phyloP scores from a whole-genome alignment of 2,888 invertebrate species.

The Acanthosoma haemorrhoidale region DNA sequence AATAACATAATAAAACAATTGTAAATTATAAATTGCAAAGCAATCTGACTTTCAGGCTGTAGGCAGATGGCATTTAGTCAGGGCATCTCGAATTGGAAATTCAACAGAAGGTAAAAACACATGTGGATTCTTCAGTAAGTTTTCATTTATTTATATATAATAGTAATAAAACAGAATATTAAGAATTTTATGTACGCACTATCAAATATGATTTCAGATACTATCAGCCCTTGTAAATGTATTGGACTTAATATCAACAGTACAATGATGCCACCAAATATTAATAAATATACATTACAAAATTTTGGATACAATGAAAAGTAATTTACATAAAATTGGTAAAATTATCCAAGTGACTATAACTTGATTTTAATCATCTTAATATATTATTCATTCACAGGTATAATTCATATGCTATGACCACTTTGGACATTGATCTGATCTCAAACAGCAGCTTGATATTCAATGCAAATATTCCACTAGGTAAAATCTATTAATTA shows the following conservation, averaged over 20 bases:
- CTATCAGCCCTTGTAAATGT: conserved; percentile 9
- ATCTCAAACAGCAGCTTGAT: background rate
- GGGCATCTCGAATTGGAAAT: background rate
- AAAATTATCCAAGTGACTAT: background rate
- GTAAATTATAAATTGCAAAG: background rate
- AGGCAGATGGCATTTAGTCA: conserved; percentile 14
- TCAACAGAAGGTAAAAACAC: conserved; percentile 1
- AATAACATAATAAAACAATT: too few relatives aligned
- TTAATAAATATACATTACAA: conserved; percentile 3
- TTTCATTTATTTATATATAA: background rate
- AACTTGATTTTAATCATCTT: background rate
- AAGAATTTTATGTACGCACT: too few relatives aligned
- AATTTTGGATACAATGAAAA: conserved; percentile 13
- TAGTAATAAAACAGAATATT: background rate
- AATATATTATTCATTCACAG: background rate
- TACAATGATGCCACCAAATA: background rate
- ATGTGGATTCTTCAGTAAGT: conserved; percentile 25
- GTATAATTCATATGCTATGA: background rate
- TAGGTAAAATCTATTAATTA: background rate
- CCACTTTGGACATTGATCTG: background rate
- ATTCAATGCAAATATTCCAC: conserved; percentile 17
- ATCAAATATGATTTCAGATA: background rate
- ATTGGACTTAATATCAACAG: conserved; percentile 14
- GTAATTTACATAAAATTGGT: background rate
- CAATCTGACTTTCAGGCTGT: background rate